Evolutionary conservation across 1,140 invertebrate genomes (phyloP), one percentile per base, ranked within the genome.

Genomic region (Temnothorax curvispinosus): DNA sequence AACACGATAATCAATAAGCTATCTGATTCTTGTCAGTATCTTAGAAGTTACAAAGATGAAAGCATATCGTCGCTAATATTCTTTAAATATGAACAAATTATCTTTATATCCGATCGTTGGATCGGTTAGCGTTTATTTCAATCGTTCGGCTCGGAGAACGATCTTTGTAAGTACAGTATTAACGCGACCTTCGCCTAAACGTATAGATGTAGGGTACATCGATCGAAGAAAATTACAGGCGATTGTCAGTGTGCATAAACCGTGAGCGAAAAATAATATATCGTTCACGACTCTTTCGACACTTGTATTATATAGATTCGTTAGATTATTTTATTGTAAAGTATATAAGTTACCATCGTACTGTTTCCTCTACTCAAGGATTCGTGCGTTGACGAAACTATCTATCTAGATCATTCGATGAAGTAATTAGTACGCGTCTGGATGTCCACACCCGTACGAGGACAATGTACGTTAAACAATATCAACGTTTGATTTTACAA

Each of bases 161-260:
- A 60, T 77, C 18, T 44, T 88, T 60, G 67, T 89, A 91, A 93
- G 91, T 93, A 87, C 93, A 94, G 93, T 94, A 94, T 94, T 94
- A 94, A 89, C 64, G 54, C 89, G 81, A 85, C 89, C 38, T 71
- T 74, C 56, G 52, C 62, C 21, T 76, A 71, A 60, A 62, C n/a
- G 35, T 41, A 21, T 87, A 81, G 6, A 77, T 72, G 50, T 87
- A 71, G 69, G 21, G 7, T 21, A 65, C 3, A 72, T 76, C 71
- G 67, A 76, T 72, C 58, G n/a, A 18, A 21, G n/a, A 11, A 13
- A 62, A 60, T 3, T 52, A 18, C 27, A 47, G 32, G n/a, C 1
- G 72, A 41, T 50, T 41, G 41, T 52, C 32, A 18, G 41, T 71
- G 38, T 41, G 21, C n/a, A 52, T 41, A 47, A 50, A 15, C 27